Conservation (phyloP, 1,140 invertebrate genomes). For the Reticulitermes speratus region DNA sequence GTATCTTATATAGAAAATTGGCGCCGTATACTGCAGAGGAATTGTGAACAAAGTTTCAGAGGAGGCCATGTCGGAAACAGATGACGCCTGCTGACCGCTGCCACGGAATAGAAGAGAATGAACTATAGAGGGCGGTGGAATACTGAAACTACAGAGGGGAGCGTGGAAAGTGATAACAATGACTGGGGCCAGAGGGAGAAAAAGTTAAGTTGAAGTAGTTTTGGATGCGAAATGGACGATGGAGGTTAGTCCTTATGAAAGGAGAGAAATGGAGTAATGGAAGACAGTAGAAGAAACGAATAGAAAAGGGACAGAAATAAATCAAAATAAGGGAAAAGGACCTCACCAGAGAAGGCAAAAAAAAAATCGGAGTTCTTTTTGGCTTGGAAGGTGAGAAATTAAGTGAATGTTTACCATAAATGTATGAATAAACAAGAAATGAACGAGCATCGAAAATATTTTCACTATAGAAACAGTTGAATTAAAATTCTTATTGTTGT, state of each 20-base stretch:
- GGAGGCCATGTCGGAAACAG: conserved; percentile 16
- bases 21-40: background rate
- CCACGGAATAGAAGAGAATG: background rate
- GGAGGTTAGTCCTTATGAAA: background rate
- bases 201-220: background rate
- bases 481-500: background rate
- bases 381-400: background rate
- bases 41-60: conserved; percentile 1
- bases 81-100: background rate
- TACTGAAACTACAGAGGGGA: background rate
- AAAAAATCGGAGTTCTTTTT: background rate
- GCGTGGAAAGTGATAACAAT: background rate
- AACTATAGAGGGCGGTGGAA: background rate
- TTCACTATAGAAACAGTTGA: background rate
- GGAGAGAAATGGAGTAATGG: background rate
- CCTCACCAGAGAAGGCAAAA: background rate
- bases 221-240: background rate
- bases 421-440: background rate
- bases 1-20: background rate
- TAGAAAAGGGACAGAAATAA: background rate
- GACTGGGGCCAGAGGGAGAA: background rate
- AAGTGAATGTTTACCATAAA: background rate
- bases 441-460: background rate
- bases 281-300: too few species aligned
- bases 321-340: background rate